phyloP scores from a whole-genome alignment of 2,113 vertebrate species.

The Otocyon megalotis region DNA sequence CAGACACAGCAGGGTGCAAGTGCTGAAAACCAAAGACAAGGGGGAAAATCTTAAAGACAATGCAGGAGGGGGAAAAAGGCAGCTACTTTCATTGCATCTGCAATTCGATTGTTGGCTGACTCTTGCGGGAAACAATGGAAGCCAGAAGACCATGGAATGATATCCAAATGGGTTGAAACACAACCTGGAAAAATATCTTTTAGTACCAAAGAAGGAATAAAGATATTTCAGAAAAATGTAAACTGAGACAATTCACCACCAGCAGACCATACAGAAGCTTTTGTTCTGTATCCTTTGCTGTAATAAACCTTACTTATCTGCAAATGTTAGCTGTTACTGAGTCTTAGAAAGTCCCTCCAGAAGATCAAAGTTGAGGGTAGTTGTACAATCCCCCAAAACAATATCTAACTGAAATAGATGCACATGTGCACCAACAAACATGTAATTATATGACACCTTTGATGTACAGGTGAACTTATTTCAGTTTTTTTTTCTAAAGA shows the following conservation, averaged over 20 bases:
- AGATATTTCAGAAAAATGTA: background rate
- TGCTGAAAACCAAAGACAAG: background rate
- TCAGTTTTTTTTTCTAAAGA: background rate
- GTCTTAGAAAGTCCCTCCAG: background rate
- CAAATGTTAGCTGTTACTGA: background rate
- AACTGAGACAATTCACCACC: background rate
- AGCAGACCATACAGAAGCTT: background rate
- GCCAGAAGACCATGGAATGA: background rate
- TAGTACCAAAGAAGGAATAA: background rate
- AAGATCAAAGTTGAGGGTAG: background rate
- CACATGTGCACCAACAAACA: background rate
- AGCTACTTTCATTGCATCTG: background rate
- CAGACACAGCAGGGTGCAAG: background rate
- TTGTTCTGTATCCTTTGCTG: background rate
- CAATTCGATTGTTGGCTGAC: background rate
- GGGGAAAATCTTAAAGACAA: background rate
- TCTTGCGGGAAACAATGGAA: background rate
- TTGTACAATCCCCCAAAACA: background rate
- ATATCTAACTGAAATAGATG: background rate
- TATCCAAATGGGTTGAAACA: background rate
- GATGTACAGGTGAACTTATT: background rate
- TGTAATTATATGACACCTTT: background rate
- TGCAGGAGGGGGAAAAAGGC: background rate
- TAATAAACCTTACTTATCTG: background rate
- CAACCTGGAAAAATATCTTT: background rate